These are phyloP conservation scores for Pogonocherus hispidulus DNA, from an alignment of 2,888 invertebrate genomes.

Conservation along the genomic window DNA sequence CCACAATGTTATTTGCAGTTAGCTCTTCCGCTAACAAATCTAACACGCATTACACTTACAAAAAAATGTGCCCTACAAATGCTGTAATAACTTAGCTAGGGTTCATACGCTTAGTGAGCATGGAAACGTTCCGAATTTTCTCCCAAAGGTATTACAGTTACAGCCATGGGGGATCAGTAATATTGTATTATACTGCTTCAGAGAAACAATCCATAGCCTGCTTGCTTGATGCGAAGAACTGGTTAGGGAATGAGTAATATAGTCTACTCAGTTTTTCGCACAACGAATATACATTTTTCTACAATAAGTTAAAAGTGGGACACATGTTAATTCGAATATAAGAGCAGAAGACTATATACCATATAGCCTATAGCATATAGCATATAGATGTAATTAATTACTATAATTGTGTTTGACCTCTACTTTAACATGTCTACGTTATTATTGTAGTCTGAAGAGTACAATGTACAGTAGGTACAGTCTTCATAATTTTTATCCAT, in stretches of 20 bases:
- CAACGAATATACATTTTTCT: no score
- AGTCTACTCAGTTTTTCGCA: not conserved
- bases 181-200: slow-evolving; percentile 58
- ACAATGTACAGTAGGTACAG: no score
- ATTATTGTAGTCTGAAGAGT: no score
- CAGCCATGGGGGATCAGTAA: slow-evolving; percentile 61
- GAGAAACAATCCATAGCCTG: slow-evolving; percentile 41
- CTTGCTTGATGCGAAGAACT: not conserved
- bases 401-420: no score
- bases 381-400: no score
- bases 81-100: slow-evolving; percentile 59
- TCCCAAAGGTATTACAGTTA: slow-evolving; percentile 57
- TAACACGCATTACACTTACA: slow-evolving; percentile 7
- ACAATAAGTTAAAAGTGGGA: no score
- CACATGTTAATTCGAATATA: no score
- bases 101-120: slow-evolving; percentile 62
- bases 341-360: no score
- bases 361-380: no score
- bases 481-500: no score
- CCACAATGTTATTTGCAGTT: no score
- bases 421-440: no score
- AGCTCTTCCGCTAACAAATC: not conserved
- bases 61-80: slow-evolving; percentile 56
- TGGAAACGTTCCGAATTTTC: slow-evolving; percentile 57
- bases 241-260: not conserved